Conservation (phyloP, 2,113 vertebrate genomes). For the Saguinus imperator region DNA sequence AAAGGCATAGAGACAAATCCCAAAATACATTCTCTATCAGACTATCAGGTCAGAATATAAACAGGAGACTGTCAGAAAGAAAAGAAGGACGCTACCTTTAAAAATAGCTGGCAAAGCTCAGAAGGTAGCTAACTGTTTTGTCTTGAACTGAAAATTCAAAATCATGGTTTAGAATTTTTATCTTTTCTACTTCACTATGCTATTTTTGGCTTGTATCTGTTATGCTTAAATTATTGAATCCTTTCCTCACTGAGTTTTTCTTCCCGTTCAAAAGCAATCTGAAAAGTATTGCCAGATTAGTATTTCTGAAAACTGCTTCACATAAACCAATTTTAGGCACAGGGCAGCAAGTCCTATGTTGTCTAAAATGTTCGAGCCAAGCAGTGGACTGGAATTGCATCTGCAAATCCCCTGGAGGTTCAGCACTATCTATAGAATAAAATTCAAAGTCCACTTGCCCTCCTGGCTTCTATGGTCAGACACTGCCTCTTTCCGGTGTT, state of each 20-base stretch:
- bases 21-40: conserved; percentile 49
- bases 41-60: conserved; percentile 53
- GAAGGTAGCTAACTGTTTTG: neutral
- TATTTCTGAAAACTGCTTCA: conserved; percentile 5
- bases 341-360: neutral
- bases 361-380: neutral
- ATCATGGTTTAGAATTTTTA: conserved; percentile 6
- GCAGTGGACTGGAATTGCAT: neutral
- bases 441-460: neutral
- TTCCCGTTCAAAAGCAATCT: conserved; percentile 11
- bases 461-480: neutral
- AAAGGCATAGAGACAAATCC: conserved; percentile 38
- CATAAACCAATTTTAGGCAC: neutral
- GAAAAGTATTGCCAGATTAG: neutral
- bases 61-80: neutral
- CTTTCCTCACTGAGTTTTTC: conserved; percentile 9
- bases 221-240: conserved; percentile 7
- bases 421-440: neutral
- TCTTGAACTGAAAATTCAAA: conserved; percentile 32
- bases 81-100: neutral
- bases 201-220: conserved; percentile 39
- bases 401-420: neutral
- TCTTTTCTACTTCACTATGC: neutral
- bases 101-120: conserved; percentile 3
- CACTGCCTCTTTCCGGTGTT: neutral